phyloP scores from a whole-genome alignment of 2,113 vertebrate genomes.

The Corynorhinus townsendii region DNA sequence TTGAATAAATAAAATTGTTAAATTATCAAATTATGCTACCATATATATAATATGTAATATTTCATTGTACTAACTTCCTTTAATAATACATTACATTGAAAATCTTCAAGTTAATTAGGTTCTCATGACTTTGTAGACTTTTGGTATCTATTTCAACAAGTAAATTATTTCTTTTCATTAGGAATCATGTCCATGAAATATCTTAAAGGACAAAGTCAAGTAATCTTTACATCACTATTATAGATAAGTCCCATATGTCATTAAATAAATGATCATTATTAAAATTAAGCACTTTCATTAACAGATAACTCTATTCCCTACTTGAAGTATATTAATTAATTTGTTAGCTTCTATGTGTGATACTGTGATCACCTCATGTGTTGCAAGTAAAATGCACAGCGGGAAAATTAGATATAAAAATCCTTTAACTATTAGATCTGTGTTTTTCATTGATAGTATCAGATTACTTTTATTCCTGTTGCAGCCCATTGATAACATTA shows the following conservation, averaged over 20 bases:
- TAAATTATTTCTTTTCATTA: not conserved
- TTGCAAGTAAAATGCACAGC: not conserved
- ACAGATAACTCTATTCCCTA: not conserved
- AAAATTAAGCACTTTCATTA: not conserved
- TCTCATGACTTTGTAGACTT: not conserved
- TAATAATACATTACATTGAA: not conserved
- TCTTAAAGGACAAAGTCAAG: not conserved
- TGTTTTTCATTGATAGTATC: not conserved
- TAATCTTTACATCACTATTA: not conserved
- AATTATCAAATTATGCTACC: not conserved
- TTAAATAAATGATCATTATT: not conserved
- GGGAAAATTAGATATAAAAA: too few relatives aligned
- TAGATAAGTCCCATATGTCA: not conserved
- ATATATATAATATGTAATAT: not conserved
- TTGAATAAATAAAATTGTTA: not conserved
- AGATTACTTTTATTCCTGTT: not conserved
- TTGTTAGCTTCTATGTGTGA: rapidly evolving
- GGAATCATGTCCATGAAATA: not conserved
- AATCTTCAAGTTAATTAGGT: not conserved
- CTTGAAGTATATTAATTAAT: not conserved
- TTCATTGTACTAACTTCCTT: not conserved
- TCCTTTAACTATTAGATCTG: not conserved
- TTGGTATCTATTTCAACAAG: not conserved
- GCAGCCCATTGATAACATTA: not conserved
- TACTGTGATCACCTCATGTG: not conserved